phyloP scores from a whole-genome alignment of 2,113 vertebrate genomes.

The Plotosus lineatus region DNA sequence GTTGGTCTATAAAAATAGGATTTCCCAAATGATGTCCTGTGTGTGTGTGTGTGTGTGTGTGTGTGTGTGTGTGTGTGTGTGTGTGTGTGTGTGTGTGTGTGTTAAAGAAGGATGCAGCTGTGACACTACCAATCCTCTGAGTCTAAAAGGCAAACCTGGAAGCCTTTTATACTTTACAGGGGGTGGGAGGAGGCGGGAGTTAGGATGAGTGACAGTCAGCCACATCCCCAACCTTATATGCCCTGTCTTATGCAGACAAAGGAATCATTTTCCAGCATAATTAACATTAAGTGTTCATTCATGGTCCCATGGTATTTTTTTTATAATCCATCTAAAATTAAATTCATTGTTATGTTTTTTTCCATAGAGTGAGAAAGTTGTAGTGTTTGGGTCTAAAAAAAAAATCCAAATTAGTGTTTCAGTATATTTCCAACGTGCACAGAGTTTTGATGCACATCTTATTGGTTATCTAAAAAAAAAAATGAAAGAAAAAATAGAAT shows the following conservation, averaged over 20 bases:
- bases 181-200: slow-evolving; percentile 62
- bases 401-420: slow-evolving; percentile 10
- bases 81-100: slow-evolving; percentile 40
- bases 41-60: background rate
- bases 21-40: slow-evolving; percentile 39
- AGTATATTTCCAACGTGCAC: slow-evolving; percentile 19
- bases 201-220: slow-evolving; percentile 52
- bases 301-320: slow-evolving; percentile 31
- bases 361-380: slow-evolving; percentile 12
- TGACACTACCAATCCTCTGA: slow-evolving; percentile 69
- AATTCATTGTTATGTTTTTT: slow-evolving; percentile 29
- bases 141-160: slow-evolving; percentile 57
- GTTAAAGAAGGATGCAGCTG: slow-evolving; percentile 50
- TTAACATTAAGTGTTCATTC: slow-evolving; percentile 27
- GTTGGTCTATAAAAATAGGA: slow-evolving; percentile 29
- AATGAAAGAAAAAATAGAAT: slow-evolving; percentile 18
- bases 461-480: slow-evolving; percentile 29
- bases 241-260: slow-evolving; percentile 47
- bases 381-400: slow-evolving; percentile 6
- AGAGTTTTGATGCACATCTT: slow-evolving; percentile 35
- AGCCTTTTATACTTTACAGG: slow-evolving; percentile 69
- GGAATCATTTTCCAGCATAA: slow-evolving; percentile 41
- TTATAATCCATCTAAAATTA: slow-evolving; percentile 19
- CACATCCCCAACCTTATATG: slow-evolving; percentile 53
- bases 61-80: slow-evolving; percentile 42